Base-by-base conservation (phyloP, 2,888 invertebrate genomes). In the Physocephala rufipes region DNA sequence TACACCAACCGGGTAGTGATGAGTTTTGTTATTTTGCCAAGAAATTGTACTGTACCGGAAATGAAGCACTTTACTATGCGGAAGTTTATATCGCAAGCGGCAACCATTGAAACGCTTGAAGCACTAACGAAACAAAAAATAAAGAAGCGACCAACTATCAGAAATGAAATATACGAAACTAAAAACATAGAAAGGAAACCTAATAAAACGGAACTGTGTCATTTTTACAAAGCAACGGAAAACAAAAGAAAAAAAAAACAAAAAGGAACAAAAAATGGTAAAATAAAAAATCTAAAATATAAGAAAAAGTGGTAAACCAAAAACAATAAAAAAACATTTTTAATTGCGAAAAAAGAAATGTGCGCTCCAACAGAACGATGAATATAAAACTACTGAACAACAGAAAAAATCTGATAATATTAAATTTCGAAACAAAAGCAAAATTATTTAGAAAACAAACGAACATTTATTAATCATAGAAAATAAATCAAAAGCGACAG, bases 51-150 rank as follows among this genome's bases (percentile, higher is more conserved):
- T 70, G 74, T 73, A 73, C 74, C 73, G 77, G 77, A 77, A 75
- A 72, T 70, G 66, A 72, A 73, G 75, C 76, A 77, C 76, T 77
- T 71, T 75, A 70, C 73, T 62, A 74, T 67, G 70, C 77, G 77
- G 77, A 77, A 71, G 72, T 53, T 53, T 15, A 49, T 28, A 59
- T 26, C 58, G 28, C 58, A 67, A 58, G 28, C 59, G 45, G 58
- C 28, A n/a, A n/a, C 66, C 62, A 62, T 62, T 43, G 43, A 13
- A 36, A 62, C 21, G 19, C 30, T 43, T 16, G n/a, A n/a, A 24
- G 21, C 15, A 3, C 3, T 5, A 19, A 47, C 5, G 26, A 65
- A 51, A 51, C 9, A 26, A 65, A 15, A 63, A 62, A 36, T 43
- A 16, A 62, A 62, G n/a, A 61, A 55, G 1, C 5, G 4, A 36